Base-by-base conservation (phyloP, 2,797 vertebrate species). In the Chelidonichthys spinosus region DNA sequence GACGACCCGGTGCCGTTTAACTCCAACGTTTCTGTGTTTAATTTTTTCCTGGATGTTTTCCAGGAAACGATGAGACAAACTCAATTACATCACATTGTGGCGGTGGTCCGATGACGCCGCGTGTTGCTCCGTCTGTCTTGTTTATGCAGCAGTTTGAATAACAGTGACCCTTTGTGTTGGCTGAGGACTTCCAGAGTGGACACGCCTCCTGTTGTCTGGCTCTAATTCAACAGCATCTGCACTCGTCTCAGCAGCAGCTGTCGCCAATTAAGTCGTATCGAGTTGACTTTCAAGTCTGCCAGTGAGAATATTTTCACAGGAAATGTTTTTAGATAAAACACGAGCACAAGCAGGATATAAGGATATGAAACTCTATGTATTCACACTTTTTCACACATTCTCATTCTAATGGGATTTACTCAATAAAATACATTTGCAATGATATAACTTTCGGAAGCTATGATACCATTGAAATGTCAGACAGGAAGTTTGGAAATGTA, bases 91-190 rank as follows among this genome's bases (percentile, higher is more conserved):
- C 59, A 44, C 53, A 9, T 37, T 60, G 67, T 18, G 53, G 47
- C 7, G 17, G 52, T n/a, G 70, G 60, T 76, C 13, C 0, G 64
- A 32, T 59, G 52, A 67, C 33, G 56, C 59, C 7, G 62, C 76
- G 69, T 64, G 79, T 58, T 49, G 56, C 66, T 71, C 55, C 10
- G 63, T 64, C 68, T 33, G 47, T 63, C 37, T 68, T 65, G 59
- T 81, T 82, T 76, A 75, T 61, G 54, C 67, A 52, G n/a, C 75
- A 11, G 72, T 69, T 74, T 74, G 66, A 62, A 78, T 82, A 13
- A 17, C 44, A 14, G 47, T 72, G 58, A 44, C n/a, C 79, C 74
- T 83, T 86, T 87, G 72, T 90, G 65, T 68, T 63, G 14, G 60
- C 11, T 13, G 52, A 39, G 53, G 36, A 52, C 55, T 61, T 15